Conservation (phyloP, 2,888 invertebrate species). For the Rhagonycha lutea region DNA sequence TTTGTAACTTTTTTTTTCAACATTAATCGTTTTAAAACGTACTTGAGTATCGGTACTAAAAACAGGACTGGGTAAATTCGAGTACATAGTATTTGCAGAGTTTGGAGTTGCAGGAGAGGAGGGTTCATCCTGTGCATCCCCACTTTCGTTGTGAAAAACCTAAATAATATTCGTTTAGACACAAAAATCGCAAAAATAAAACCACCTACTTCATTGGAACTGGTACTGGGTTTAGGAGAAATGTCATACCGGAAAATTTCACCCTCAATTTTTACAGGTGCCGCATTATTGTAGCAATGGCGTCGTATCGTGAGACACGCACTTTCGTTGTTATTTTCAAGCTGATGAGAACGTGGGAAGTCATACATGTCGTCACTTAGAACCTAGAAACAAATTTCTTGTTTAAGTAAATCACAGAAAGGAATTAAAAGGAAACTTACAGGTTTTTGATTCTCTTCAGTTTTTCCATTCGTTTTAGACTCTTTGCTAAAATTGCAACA, state of each 20-base stretch:
- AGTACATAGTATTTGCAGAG: conserved; percentile 57
- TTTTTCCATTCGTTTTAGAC: conserved; percentile 12
- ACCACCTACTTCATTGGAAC: conserved; percentile 40
- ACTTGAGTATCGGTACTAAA: conserved; percentile 40
- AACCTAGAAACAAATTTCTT: conserved; percentile 1
- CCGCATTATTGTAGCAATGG: conserved; percentile 67
- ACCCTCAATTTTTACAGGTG: conserved; percentile 58
- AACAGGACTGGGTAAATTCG: conserved; percentile 63
- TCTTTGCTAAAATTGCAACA: conserved; percentile 10
- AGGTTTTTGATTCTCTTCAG: conserved; percentile 3
- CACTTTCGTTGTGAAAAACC: conserved; percentile 49
- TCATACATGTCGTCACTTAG: conserved; percentile 66
- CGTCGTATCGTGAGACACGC: conserved; percentile 46
- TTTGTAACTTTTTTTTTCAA: not conserved
- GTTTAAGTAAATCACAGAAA: not conserved
- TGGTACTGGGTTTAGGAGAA: conserved; percentile 50
- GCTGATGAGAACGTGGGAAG: conserved; percentile 70
- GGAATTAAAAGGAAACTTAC: not conserved
- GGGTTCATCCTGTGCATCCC: conserved; percentile 49
- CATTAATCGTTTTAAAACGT: conserved; percentile 1
- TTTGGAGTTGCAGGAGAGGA: conserved; percentile 58
- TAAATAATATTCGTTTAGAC: conserved; percentile 21
- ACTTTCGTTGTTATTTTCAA: conserved; percentile 45
- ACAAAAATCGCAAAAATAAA: not conserved
- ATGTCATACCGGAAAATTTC: conserved; percentile 65